These are phyloP conservation scores for Carapus acus DNA, from an alignment of 2,797 vertebrate genomes.

Conservation along the genomic window DNA sequence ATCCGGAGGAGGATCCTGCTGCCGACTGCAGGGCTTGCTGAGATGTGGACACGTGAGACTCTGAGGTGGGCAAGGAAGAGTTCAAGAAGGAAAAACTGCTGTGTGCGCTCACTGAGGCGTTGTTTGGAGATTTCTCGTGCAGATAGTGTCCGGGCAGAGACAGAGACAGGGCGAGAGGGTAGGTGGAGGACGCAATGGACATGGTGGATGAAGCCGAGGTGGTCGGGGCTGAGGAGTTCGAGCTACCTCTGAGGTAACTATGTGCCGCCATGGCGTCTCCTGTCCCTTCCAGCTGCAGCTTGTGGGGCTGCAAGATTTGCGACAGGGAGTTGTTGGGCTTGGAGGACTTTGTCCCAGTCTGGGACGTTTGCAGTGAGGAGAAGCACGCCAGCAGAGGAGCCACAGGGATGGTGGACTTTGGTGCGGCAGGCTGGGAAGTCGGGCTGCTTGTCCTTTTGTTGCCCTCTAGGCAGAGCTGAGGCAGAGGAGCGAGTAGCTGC, in stretches of 20 bases:
- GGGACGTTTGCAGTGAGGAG: constrained; percentile 71
- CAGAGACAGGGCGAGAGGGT: constrained; percentile 67
- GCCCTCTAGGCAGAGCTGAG: constrained; percentile 77
- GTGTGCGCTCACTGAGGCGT: constrained; percentile 53
- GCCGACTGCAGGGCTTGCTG: constrained; percentile 56
- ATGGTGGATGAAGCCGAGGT: constrained; percentile 56
- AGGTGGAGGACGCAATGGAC: constrained; percentile 58
- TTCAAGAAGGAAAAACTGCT: constrained; percentile 60
- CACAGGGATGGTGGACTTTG: constrained; percentile 58
- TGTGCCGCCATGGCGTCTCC: constrained; percentile 47
- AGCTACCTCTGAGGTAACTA: constrained; percentile 51
- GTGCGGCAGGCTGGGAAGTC: constrained; percentile 34
- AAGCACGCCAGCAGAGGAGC: constrained; percentile 74
- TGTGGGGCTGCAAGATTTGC: constrained; percentile 71
- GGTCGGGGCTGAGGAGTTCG: constrained; percentile 58
- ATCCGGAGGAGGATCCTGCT: constrained; percentile 34
- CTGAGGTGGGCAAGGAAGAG: constrained; percentile 55
- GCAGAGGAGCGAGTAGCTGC: constrained; percentile 64
- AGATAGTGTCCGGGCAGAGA: constrained; percentile 68
- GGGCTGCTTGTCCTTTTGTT: constrained; percentile 57
- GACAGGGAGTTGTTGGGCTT: constrained; percentile 66
- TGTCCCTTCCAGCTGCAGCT: constrained; percentile 59
- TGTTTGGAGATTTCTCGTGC: constrained; percentile 71
- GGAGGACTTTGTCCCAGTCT: constrained; percentile 58
- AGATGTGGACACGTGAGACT: constrained; percentile 50